Base-by-base conservation (phyloP, 2,113 vertebrate genomes). In the Chamaetylas fuelleborni region DNA sequence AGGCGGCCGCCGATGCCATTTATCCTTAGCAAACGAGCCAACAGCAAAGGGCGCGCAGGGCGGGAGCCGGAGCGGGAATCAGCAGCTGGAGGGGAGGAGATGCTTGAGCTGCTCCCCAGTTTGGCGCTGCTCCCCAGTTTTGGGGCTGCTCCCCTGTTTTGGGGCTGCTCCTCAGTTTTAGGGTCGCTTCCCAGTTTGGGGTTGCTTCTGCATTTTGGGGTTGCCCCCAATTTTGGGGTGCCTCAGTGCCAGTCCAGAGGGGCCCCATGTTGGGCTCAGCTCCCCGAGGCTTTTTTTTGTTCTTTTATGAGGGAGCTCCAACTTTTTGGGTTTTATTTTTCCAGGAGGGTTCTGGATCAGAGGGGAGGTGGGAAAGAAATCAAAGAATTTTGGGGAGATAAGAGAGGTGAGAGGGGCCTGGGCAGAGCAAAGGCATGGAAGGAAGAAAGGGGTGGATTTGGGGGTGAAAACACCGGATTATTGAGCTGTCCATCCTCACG, bases 21-120 rank as follows among this genome's bases (percentile, higher is more conserved):
- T 94, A 90, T 95, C 95, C 92, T 97, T 77, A 81, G 93, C 92
- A 92, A 87, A 84, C 51, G 85, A 96, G 97, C 90, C 14, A 86
- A 69, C 3, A 33, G 83, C 89, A 72, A 83, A 78, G 65, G 78
- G 60, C 25, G 77, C 31, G 42, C 2, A 24, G 72, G 95, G 57
- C 28, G 45, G 93, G 70, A 73, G 93, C 93, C 50, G 23, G 38
- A 91, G 93, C n/a, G 50, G 92, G 19, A 23, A 43, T 28, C 61
- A 89, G 90, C 66, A 69, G 74, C 81, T 34, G 48, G 53, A 87
- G 84, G 71, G 61, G 70, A 67, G 67, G 40, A 42, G 82, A 62
- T 24, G 78, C 91, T 87, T 5, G 9, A 47, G 51, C 23, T 56
- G 12, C 17, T 19, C 17, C 31, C 4, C 38, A 5, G 2, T 36